Evolutionary conservation across 2,888 invertebrate genomes (phyloP).

Genomic region (Nemurella pictetii): DNA sequence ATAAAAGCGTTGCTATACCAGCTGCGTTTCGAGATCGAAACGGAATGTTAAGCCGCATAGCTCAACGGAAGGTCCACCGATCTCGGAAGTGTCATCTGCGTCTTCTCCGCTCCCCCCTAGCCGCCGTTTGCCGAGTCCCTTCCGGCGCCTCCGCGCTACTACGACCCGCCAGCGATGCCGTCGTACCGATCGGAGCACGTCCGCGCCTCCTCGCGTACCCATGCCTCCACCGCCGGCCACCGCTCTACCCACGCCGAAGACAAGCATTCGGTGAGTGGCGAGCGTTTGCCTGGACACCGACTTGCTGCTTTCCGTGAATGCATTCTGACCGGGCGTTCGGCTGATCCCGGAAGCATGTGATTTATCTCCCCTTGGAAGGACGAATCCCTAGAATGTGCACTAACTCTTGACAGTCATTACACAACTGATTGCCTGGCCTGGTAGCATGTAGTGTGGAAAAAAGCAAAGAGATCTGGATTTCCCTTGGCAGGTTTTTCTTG

Average conservation of each 20-base stretch:
- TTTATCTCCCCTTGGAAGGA: conserved; percentile 74
- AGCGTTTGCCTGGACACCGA: not conserved
- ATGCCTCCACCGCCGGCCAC: not conserved
- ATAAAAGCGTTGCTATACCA: too few species aligned
- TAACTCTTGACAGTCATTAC: conserved; percentile 70
- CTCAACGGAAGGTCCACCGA: not conserved
- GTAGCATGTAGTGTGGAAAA: too few species aligned
- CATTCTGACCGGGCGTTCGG: not conserved
- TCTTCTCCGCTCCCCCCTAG: conserved; percentile 26
- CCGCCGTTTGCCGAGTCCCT: conserved; percentile 43
- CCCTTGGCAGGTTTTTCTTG: conserved; percentile 96
- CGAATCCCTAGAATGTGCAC: conserved; percentile 70
- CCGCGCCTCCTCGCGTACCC: not conserved
- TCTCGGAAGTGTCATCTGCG: not conserved
- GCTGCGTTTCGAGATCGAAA: not conserved
- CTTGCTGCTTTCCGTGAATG: not conserved
- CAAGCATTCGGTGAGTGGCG: not conserved
- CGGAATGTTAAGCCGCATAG: not conserved
- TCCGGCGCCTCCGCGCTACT: conserved; percentile 62
- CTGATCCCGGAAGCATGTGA: conserved; percentile 90
- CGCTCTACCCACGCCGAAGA: not conserved
- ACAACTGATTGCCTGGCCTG: conserved; percentile 69
- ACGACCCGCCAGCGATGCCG: conserved; percentile 73
- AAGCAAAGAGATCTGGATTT: conserved; percentile 80
- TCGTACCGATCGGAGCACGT: conserved; percentile 66